These are phyloP conservation scores for Aspiorhynchus laticeps DNA, from an alignment of 2,113 vertebrate species.

Conservation along the genomic window DNA sequence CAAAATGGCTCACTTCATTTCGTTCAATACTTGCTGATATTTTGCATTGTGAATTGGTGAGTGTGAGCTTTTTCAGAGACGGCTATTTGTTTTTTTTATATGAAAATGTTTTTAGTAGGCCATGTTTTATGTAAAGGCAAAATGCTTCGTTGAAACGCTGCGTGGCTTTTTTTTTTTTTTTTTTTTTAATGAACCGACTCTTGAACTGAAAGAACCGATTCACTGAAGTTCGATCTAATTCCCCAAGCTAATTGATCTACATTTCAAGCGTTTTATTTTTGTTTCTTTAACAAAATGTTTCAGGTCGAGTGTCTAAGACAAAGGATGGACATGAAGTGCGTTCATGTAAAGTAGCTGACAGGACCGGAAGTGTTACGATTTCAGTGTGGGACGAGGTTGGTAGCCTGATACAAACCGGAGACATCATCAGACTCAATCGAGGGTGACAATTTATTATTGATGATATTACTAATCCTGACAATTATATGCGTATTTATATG, in stretches of 20 bases:
- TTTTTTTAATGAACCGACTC: too few relatives aligned
- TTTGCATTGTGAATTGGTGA: background rate
- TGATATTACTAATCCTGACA: background rate
- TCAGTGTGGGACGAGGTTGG: slow-evolving; percentile 88
- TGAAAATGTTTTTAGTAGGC: too few relatives aligned
- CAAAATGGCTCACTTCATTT: too few relatives aligned
- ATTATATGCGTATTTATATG: background rate
- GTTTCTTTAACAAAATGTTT: slow-evolving; percentile 47
- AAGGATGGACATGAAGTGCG: slow-evolving; percentile 87
- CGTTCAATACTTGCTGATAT: too few relatives aligned
- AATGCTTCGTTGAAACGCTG: too few relatives aligned
- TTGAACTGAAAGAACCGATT: too few relatives aligned
- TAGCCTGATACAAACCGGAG: slow-evolving; percentile 82
- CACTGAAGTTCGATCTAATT: background rate
- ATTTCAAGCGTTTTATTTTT: background rate
- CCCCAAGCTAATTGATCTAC: background rate
- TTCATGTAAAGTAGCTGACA: slow-evolving; percentile 86
- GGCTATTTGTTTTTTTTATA: too few relatives aligned
- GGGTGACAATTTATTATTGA: slow-evolving; percentile 66
- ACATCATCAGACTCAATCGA: slow-evolving; percentile 84
- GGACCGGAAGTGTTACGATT: slow-evolving; percentile 84
- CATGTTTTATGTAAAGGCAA: too few relatives aligned
- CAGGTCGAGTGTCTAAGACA: slow-evolving; percentile 84
- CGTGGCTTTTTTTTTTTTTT: too few relatives aligned
- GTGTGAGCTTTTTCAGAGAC: background rate